Evolutionary conservation across 2,888 invertebrate genomes (phyloP).

Genomic region (Eustalomyia histrio): DNA sequence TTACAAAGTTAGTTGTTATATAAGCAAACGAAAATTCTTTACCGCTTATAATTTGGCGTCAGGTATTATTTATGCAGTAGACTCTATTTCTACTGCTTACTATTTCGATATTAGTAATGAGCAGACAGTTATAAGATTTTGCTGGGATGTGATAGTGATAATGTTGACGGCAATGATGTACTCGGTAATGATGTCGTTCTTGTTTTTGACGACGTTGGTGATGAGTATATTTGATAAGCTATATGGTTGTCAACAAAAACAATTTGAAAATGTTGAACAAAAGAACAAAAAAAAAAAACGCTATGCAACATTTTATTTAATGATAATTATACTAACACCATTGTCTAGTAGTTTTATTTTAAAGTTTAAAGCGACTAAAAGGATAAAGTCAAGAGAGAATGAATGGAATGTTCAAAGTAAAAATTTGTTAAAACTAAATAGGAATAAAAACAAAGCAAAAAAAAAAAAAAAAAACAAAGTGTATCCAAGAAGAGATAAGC

Average conservation of each 20-base stretch:
- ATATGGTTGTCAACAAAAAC: constrained; percentile 40
- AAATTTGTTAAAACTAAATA: not conserved
- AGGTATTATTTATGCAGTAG: too few relatives aligned
- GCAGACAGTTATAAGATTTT: too few relatives aligned
- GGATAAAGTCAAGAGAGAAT: not conserved
- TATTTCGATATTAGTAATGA: too few relatives aligned
- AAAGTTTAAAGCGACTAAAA: not conserved
- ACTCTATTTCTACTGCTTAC: too few relatives aligned
- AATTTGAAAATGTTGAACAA: constrained; percentile 33
- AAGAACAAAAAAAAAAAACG: constrained; percentile 6
- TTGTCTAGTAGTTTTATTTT: constrained; percentile 13
- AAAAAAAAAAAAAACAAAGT: too few relatives aligned
- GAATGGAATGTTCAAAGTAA: not conserved
- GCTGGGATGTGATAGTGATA: not conserved
- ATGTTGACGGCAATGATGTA: constrained; percentile 1
- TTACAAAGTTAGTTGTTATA: too few relatives aligned
- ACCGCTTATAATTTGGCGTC: too few relatives aligned
- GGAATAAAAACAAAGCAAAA: too few relatives aligned
- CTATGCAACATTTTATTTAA: constrained; percentile 17
- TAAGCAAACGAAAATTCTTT: too few relatives aligned
- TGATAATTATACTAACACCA: constrained; percentile 19
- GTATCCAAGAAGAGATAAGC: too few relatives aligned
- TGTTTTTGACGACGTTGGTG: constrained; percentile 34
- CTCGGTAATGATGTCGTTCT: constrained; percentile 30
- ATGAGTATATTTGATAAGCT: constrained; percentile 52